Evolutionary conservation across 2,888 invertebrate genomes (phyloP).

Genomic region (Tenthredo scrophulariae): DNA sequence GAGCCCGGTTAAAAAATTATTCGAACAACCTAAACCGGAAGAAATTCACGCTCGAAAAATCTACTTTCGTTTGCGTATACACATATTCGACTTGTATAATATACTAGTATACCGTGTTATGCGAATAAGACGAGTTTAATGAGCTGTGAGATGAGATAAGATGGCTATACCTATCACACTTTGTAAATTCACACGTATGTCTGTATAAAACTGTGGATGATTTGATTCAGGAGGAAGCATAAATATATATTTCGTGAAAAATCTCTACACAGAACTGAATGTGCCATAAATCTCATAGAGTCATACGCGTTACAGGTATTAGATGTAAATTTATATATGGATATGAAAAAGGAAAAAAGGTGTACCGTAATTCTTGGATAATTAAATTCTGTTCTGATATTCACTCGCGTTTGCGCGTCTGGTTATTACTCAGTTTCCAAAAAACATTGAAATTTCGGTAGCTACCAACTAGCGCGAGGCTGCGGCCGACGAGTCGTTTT

Average conservation of each 20-base stretch:
- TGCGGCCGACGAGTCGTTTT: constrained; percentile 68
- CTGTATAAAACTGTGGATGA: background rate
- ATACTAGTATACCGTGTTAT: background rate
- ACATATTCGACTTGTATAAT: background rate
- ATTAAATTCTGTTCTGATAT: constrained; percentile 20
- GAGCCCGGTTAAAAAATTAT: background rate
- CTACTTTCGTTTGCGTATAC: background rate
- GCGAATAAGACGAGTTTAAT: background rate
- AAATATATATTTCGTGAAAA: too few species aligned
- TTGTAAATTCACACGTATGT: background rate
- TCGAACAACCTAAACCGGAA: background rate
- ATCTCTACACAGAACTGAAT: background rate
- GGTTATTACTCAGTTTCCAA: constrained; percentile 4
- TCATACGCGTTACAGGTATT: too few species aligned
- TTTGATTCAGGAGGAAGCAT: background rate
- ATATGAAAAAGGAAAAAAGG: too few species aligned
- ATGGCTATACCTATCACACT: background rate
- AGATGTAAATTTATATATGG: background rate
- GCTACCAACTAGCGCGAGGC: constrained; percentile 38
- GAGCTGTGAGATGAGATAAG: constrained; percentile 44
- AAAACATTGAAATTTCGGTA: constrained; percentile 40
- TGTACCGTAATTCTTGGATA: constrained; percentile 12
- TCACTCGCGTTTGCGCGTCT: background rate
- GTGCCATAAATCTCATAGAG: background rate
- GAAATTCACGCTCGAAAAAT: constrained; percentile 7